Base-by-base conservation (phyloP, 2,113 vertebrate genomes). In the Micromys minutus region DNA sequence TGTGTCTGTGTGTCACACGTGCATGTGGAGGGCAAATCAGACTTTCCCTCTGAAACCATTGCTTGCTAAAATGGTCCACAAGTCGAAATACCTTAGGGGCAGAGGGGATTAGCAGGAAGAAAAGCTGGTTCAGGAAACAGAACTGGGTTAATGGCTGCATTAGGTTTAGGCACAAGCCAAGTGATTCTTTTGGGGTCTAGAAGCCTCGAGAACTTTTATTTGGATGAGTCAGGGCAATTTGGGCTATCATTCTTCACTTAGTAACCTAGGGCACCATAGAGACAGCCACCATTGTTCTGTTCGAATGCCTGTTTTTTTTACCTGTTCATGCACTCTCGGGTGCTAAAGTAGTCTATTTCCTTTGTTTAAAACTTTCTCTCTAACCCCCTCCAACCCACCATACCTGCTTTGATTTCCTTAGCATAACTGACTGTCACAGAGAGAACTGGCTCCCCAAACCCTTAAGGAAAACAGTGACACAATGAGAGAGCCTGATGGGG, bases 81-180 rank as follows among this genome's bases (percentile, higher is more conserved):
- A 42, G 36, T 90, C 34, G 36, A 89, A 92, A 90, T 79, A 42
- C 71, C 92, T 81, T 10, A 76, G 39, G 63, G 86, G 42, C 57
- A 31, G 84, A 95, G 74, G 91, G 52, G 12, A 87, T 91, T 91
- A 88, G 39, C 34, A 52, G 71, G 71, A 87, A 90, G 89, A 91
- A 95, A 67, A 74, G 50, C 63, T 95, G 84, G 22, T 63, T 95
- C n/a, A 31, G 71, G 31, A 95, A 91, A 89, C 57, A 77, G 90
- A 94, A 91, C 17, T 80, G 75, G 77, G 91, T 95, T 95, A 95
- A 87, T 76, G 69, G 22, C 79, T 55, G 29, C 79, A 89, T 72
- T 83, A 75, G 59, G 87, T 59, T 59, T 91, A 72, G 31, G 31
- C 89, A 67, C 79, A 90, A 88, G 55, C 42, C 19, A 34, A 80